These are phyloP conservation scores for Cheilosia impressa DNA, from an alignment of 2,888 invertebrate genomes.

Conservation along the genomic window DNA sequence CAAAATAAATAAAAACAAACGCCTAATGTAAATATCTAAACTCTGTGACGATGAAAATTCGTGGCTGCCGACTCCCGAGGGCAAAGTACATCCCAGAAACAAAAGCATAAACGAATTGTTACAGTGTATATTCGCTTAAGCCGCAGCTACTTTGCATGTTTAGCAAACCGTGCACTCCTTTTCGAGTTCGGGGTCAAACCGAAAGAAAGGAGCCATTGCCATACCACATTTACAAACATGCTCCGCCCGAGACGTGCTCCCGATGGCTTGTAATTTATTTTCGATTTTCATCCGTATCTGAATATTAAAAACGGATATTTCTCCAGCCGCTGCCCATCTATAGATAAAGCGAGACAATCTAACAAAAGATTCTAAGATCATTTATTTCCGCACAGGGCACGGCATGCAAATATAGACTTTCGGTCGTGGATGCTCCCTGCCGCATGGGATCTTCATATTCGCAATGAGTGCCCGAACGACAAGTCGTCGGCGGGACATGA, in stretches of 20 bases:
- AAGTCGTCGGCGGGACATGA: conserved; percentile 10
- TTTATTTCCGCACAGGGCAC: conserved; percentile 49
- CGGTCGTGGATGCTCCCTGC: conserved; percentile 55
- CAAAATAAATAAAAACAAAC: neutral
- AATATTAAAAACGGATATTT: conserved; percentile 62
- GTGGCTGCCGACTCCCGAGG: conserved; percentile 18
- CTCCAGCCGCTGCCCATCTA: conserved; percentile 42
- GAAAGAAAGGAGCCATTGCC: conserved; percentile 39
- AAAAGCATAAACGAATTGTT: conserved; percentile 22
- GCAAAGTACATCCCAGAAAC: conserved; percentile 29
- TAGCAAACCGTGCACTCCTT: conserved; percentile 46
- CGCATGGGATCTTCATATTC: conserved; percentile 42
- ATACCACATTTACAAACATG: neutral
- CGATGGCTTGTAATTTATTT: conserved; percentile 65
- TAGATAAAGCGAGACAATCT: conserved; percentile 46
- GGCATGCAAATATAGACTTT: conserved; percentile 31
- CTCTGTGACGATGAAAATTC: conserved; percentile 13
- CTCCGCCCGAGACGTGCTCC: conserved; percentile 6
- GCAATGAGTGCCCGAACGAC: conserved; percentile 23
- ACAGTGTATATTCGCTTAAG: conserved; percentile 6
- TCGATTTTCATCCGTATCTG: conserved; percentile 57
- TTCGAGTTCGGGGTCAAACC: conserved; percentile 39
- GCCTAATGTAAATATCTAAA: conserved; percentile 20
- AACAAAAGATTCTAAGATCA: conserved; percentile 62
- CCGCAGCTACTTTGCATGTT: conserved; percentile 30